phyloP scores from a whole-genome alignment of 1,140 invertebrate genomes.

The Theocolax elegans region DNA sequence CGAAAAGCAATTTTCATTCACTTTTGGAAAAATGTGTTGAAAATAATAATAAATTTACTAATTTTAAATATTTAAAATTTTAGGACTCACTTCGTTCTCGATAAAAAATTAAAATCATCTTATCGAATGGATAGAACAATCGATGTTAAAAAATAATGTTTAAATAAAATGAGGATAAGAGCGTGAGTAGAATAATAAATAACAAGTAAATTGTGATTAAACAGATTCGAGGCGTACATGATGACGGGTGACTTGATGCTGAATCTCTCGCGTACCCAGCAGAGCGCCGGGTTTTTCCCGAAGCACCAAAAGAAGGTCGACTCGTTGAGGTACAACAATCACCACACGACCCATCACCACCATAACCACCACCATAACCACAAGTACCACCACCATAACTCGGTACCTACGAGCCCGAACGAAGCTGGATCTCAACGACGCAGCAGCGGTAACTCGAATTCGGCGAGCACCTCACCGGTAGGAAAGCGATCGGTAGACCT shows the following conservation, averaged over 20 bases:
- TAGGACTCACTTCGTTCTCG: too few relatives aligned
- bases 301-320: constrained; percentile 76
- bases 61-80: too few relatives aligned
- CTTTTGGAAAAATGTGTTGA: too few relatives aligned
- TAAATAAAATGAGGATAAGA: too few relatives aligned
- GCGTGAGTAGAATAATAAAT: background rate
- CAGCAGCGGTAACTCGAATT: constrained; percentile 65
- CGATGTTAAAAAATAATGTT: too few relatives aligned
- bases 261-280: constrained; percentile 84
- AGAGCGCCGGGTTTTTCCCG: constrained; percentile 71
- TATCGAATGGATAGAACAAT: too few relatives aligned
- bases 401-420: constrained; percentile 85
- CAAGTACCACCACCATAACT: constrained; percentile 71
- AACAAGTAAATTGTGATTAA: background rate
- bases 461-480: constrained; percentile 68
- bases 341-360: constrained; percentile 65
- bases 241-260: constrained; percentile 97
- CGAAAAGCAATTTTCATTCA: too few relatives aligned
- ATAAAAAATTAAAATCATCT: too few relatives aligned
- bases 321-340: constrained; percentile 68
- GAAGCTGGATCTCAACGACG: constrained; percentile 69
- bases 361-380: constrained; percentile 62
- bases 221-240: constrained; percentile 90
- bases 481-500: constrained; percentile 65
- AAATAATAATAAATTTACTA: too few relatives aligned